Evolutionary conservation across 2,113 vertebrate species (phyloP).

Genomic region (Odocoileus virginianus): DNA sequence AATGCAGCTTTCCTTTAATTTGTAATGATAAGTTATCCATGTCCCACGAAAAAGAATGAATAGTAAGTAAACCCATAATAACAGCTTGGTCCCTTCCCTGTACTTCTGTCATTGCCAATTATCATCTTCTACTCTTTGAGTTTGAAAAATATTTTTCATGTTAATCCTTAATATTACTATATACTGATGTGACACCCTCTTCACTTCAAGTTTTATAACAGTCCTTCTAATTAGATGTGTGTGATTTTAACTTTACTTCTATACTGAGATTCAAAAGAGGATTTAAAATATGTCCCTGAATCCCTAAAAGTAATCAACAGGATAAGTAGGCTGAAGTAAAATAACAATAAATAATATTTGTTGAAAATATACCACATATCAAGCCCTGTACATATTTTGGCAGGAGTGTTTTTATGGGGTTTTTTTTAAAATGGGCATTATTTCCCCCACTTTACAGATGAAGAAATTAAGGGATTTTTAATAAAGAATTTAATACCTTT

Average conservation of each 20-base stretch:
- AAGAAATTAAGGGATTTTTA: not conserved
- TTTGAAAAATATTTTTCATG: not conserved
- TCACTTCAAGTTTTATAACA: not conserved
- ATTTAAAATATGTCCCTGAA: not conserved
- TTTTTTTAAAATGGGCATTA: not conserved
- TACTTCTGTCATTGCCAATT: not conserved
- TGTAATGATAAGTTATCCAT: constrained; percentile 37
- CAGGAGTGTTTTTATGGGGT: not conserved
- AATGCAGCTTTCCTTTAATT: constrained; percentile 51
- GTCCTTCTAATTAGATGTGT: not conserved
- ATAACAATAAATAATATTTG: not conserved
- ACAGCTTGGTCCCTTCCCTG: not conserved
- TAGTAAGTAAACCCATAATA: constrained; percentile 21
- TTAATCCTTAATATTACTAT: not conserved
- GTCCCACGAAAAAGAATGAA: constrained; percentile 42
- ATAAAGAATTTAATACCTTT: not conserved
- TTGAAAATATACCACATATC: not conserved
- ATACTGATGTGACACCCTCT: not conserved
- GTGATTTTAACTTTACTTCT: not conserved
- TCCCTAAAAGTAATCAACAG: not conserved
- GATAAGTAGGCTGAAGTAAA: not conserved
- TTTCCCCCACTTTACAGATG: not conserved
- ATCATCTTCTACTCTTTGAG: not conserved
- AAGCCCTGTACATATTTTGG: not conserved
- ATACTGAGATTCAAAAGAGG: not conserved